Base-by-base conservation (phyloP, 1,140 invertebrate genomes). In the Brachionus manjavacas region DNA sequence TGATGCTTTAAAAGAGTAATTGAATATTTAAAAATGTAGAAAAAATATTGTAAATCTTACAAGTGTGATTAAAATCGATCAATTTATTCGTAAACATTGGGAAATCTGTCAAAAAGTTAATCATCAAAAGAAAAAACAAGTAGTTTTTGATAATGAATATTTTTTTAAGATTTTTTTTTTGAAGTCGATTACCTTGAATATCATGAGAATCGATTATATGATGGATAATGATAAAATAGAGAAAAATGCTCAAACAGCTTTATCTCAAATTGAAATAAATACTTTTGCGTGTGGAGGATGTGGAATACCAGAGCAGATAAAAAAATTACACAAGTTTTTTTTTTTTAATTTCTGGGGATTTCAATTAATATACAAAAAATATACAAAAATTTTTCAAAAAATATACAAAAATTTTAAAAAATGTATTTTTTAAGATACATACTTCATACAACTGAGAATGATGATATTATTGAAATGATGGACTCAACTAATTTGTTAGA, bases 181-280 rank as follows among this genome's bases (percentile, higher is more conserved):
- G 39, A 28, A 80, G 46, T 14, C 46, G 6, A 52, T 80, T 9
- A 80, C 76, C n/a, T 41, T 80, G 3, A 55, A 55, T 9, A 80
- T 80, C 11, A 55, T 64, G n/a, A 52, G 76, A 80, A 20, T 14
- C 9, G 76, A 80, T 64, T 80, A 80, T 41, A 31, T 80, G 41
- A 25, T 80, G 9, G 76, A 80, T 23, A 25, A 80, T 35, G 16
- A 28, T 6, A 80, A 80, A 25, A 14, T 55, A 7, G 4, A 14
- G 1, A 64, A 49, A 25, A 31, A 31, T 46, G 8, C 41, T 20
- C 11, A 8, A 39, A 55, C 76, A 16, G 3, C 14, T 7, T 39
- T 55, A 6, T 80, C 76, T 28, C 76, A 55, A 35, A 35, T 80
- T 35, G 76, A 80, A 55, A 31, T 80, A 80, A 80, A 80, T 35